Percentiles rank a stretch among this genome's conserved stretches.
Conservation (phyloP, 1,140 invertebrate species). For the Pantala flavescens region DNA sequence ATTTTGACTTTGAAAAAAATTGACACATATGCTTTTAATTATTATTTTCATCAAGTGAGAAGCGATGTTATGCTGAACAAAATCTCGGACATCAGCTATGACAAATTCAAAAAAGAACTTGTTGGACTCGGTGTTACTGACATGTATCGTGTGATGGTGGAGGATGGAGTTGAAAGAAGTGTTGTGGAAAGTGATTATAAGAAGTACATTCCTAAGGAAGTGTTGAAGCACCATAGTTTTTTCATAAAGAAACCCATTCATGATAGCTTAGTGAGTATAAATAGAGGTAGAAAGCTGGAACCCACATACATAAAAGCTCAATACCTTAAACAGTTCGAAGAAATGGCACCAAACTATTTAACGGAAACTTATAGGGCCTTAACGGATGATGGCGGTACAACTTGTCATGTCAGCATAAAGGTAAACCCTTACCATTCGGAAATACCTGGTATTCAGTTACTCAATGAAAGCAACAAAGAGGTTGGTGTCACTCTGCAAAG, state of each 20-base stretch:
- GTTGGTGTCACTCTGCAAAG: slow-evolving; percentile 32
- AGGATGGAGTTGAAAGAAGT: slow-evolving; percentile 51
- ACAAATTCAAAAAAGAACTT: slow-evolving; percentile 59
- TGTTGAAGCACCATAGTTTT: slow-evolving; percentile 58
- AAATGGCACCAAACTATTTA: slow-evolving; percentile 68
- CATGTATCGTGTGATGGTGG: slow-evolving; percentile 64
- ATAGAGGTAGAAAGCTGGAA: slow-evolving; percentile 37
- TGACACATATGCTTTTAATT: slow-evolving; percentile 65
- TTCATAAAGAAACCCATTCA: slow-evolving; percentile 65
- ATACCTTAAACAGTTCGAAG: slow-evolving; percentile 65
- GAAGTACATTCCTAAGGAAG: slow-evolving; percentile 66
- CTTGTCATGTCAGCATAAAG: slow-evolving; percentile 47
- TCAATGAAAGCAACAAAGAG: slow-evolving; percentile 46
- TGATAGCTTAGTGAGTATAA: slow-evolving; percentile 50
- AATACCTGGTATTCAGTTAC: slow-evolving; percentile 52
- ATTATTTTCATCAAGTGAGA: slow-evolving; percentile 74
- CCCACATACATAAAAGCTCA: slow-evolving; percentile 59
- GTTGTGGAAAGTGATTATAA: slow-evolving; percentile 63
- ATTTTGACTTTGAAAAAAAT: slow-evolving; percentile 51
- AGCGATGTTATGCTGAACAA: slow-evolving; percentile 66
- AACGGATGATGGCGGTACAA: slow-evolving; percentile 47
- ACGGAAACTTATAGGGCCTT: slow-evolving; percentile 61
- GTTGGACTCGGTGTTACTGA: slow-evolving; percentile 73
- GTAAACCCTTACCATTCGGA: slow-evolving; percentile 58
- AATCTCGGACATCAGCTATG: slow-evolving; percentile 64